Base-by-base conservation (phyloP, 1,140 invertebrate species). In the Odontomachus brunneus region DNA sequence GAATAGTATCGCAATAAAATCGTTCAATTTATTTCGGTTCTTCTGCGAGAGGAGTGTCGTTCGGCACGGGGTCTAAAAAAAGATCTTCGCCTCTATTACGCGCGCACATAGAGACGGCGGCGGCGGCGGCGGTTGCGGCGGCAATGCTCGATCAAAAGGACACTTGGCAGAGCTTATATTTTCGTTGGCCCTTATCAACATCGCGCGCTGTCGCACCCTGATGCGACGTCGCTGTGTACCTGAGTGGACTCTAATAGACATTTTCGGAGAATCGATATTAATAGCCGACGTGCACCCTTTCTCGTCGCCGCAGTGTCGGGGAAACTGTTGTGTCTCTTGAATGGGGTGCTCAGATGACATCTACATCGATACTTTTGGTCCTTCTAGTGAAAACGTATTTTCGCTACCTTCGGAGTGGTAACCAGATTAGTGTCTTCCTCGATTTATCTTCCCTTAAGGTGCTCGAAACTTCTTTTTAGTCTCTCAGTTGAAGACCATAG, bases 101-200 rank as follows among this genome's bases (percentile, higher is more conserved):
- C 51, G 82, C 33, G 80, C 19, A 44, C 38, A 62, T 14, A 33
- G 66, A 51, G 24, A n/a, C 24, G 26, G 55, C 29, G 48, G 60
- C 24, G 82, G 53, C 73, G 60, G 71, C 84, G 29, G 29, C 24
- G 26, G 63, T 22, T 33, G 67, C 24, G 82, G 53, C 73, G 60
- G 71, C 84, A 82, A 86, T 86, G 66, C 65, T 80, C 75, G 65
- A 80, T 80, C 22, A 80, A 80, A 80, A 80, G 33, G 75, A 80
- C 75, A 80, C 75, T 80, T 80, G 75, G 75, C 65, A 80, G 24
- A 51, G 65, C 65, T 59, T 69, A 59, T 69, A 80, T 80, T 80
- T 80, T 80, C 75, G 51, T 71, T 80, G 75, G 65, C 65, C 75
- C 75, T 80, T 80, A 80, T 80, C 75, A 65, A 48, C 65, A 57